phyloP scores from a whole-genome alignment of 2,113 vertebrate genomes.

The Gila orcuttii region DNA sequence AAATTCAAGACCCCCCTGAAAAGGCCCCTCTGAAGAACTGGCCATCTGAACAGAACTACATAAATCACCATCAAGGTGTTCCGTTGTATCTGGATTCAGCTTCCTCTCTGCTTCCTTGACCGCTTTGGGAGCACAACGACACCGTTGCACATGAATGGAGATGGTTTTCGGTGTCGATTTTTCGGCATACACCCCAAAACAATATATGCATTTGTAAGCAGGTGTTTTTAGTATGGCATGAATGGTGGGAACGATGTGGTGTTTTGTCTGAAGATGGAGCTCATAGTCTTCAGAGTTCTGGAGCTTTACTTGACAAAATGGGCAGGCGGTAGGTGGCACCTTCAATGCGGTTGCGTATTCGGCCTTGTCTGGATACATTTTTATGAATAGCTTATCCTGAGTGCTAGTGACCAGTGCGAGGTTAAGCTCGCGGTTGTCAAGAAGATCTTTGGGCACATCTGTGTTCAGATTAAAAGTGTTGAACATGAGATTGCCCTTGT shows the following conservation, averaged over 20 bases:
- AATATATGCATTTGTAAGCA: slow-evolving; percentile 91
- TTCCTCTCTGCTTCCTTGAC: slow-evolving; percentile 67
- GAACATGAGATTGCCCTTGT: slow-evolving; percentile 77
- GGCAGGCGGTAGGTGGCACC: slow-evolving; percentile 73
- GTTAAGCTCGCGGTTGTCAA: slow-evolving; percentile 82
- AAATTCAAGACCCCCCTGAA: neutral
- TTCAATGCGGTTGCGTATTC: slow-evolving; percentile 49
- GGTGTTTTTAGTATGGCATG: slow-evolving; percentile 85
- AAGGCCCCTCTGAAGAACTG: neutral
- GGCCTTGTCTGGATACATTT: slow-evolving; percentile 76
- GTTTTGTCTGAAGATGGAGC: slow-evolving; percentile 80
- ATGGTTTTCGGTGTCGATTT: slow-evolving; percentile 85
- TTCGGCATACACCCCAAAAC: slow-evolving; percentile 86
- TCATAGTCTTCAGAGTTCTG: slow-evolving; percentile 75
- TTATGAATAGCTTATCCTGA: slow-evolving; percentile 80
- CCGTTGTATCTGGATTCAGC: slow-evolving; percentile 62
- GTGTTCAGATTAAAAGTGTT: slow-evolving; percentile 82
- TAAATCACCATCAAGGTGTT: slow-evolving; percentile 29
- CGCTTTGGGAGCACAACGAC: slow-evolving; percentile 83
- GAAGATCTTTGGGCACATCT: slow-evolving; percentile 76
- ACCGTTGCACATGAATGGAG: slow-evolving; percentile 83
- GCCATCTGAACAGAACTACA: slow-evolving; percentile 13
- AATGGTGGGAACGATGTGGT: slow-evolving; percentile 85
- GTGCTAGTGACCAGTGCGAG: slow-evolving; percentile 79
- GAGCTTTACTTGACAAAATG: slow-evolving; percentile 80